A percentile compares a stretch with the other conserved stretches of the same genome.
phyloP scores from a whole-genome alignment of 2,113 vertebrate genomes.

The Monopterus albus region DNA sequence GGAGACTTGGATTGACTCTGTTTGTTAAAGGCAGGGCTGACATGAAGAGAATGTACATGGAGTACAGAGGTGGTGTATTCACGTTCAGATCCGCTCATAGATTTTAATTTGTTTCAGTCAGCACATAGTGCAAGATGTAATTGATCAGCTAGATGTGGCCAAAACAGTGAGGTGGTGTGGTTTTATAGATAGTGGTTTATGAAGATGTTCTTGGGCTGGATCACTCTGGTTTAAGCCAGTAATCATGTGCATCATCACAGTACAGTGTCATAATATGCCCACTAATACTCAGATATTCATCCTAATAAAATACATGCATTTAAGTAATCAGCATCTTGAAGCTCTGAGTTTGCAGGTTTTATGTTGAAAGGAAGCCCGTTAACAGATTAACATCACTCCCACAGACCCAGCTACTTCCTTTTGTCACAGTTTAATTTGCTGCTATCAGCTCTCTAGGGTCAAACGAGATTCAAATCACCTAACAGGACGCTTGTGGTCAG shows the following conservation, averaged over 20 bases:
- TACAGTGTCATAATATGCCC: too few species aligned
- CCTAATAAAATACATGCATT: background rate
- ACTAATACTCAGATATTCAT: background rate
- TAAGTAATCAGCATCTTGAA: background rate
- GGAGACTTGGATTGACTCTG: conserved; percentile 43
- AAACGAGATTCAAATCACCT: conserved; percentile 41
- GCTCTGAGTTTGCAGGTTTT: conserved; percentile 21
- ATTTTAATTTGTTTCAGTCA: background rate
- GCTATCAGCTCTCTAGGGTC: conserved; percentile 68
- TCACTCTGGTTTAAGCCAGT: background rate
- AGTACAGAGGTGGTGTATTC: conserved; percentile 52
- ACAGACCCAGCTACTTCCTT: conserved; percentile 74
- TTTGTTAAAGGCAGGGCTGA: conserved; percentile 76
- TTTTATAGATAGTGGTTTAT: background rate
- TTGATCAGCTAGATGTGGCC: conserved; percentile 1
- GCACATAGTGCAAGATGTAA: background rate
- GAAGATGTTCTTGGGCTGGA: background rate
- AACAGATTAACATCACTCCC: conserved; percentile 63
- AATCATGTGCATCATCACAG: background rate
- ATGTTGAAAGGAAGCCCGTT: conserved; percentile 62
- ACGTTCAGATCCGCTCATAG: conserved; percentile 6
- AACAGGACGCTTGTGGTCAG: conserved; percentile 54
- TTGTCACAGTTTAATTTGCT: conserved; percentile 75
- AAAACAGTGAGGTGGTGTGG: background rate
- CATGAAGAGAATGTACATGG: conserved; percentile 67